Percentiles rank a stretch among this genome's conserved stretches.
Evolutionary conservation across 2,113 vertebrate species (phyloP).

Genomic region (Zootoca vivipara): DNA sequence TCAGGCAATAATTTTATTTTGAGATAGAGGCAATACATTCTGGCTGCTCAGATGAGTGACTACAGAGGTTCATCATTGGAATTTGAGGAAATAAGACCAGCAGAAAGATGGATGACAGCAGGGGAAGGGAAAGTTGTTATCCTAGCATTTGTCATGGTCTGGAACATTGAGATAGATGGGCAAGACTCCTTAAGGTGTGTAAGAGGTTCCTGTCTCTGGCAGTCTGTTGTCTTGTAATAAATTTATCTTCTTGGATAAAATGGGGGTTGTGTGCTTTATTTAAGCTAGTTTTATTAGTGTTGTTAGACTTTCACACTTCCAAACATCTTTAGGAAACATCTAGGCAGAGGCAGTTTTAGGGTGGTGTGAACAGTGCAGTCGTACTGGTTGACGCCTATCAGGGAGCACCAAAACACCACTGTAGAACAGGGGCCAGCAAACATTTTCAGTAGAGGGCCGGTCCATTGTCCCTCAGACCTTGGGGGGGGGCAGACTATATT

Average conservation of each 20-base stretch:
- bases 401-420: too few species aligned
- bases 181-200: conserved; percentile 44
- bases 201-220: conserved; percentile 48
- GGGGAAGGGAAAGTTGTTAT: conserved; percentile 67
- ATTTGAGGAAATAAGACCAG: conserved; percentile 71
- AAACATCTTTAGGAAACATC: neutral
- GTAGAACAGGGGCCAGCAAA: too few species aligned
- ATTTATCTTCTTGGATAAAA: conserved; percentile 46
- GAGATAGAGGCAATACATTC: conserved; percentile 68
- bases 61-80: conserved; percentile 68
- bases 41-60: conserved; percentile 66
- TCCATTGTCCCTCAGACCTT: too few species aligned
- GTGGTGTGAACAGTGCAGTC: too few species aligned
- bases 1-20: conserved; percentile 69
- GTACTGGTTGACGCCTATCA: too few species aligned
- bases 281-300: conserved; percentile 47
- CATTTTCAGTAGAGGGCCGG: too few species aligned
- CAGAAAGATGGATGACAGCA: conserved; percentile 70
- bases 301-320: neutral
- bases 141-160: conserved; percentile 69
- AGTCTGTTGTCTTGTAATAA: conserved; percentile 1
- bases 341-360: too few species aligned
- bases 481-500: too few species aligned
- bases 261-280: neutral
- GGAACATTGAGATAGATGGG: conserved; percentile 64